phyloP scores from a whole-genome alignment of 2,888 invertebrate genomes.

The Limnephilus lunatus region DNA sequence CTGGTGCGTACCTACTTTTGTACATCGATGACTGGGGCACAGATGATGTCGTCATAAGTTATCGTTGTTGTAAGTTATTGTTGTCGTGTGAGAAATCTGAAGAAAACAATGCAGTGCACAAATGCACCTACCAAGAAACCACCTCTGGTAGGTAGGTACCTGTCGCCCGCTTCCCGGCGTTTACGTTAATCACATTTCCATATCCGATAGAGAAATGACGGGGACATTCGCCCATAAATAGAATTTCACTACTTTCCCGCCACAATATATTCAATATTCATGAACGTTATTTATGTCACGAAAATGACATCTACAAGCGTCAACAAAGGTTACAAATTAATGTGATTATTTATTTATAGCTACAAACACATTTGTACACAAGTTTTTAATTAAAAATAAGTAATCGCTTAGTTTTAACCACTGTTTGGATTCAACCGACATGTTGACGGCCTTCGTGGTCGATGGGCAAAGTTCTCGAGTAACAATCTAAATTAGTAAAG shows the following conservation, averaged over 20 bases:
- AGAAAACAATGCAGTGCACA: too few species aligned
- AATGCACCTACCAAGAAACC: too few species aligned
- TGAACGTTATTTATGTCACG: background rate
- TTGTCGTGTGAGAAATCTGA: too few species aligned
- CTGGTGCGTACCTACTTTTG: too few species aligned
- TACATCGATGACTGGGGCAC: too few species aligned
- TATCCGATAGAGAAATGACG: slow-evolving; percentile 16
- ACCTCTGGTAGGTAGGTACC: background rate
- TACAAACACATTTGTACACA: background rate
- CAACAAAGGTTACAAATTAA: background rate
- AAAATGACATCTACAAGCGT: background rate
- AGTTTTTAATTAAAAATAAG: background rate
- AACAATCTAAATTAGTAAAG: too few species aligned
- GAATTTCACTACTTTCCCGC: slow-evolving; percentile 4
- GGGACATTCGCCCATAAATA: slow-evolving; percentile 36
- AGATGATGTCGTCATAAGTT: too few species aligned
- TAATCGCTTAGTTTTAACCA: too few species aligned
- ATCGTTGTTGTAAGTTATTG: too few species aligned
- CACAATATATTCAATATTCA: background rate
- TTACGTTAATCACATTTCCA: slow-evolving; percentile 46
- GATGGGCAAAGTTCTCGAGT: too few species aligned
- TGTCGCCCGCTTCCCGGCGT: slow-evolving; percentile 7
- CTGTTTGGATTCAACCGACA: too few species aligned
- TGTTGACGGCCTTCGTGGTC: too few species aligned
- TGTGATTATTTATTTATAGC: background rate